Evolutionary conservation across 2,113 vertebrate genomes (phyloP).

Genomic region (Scopus umbretta): DNA sequence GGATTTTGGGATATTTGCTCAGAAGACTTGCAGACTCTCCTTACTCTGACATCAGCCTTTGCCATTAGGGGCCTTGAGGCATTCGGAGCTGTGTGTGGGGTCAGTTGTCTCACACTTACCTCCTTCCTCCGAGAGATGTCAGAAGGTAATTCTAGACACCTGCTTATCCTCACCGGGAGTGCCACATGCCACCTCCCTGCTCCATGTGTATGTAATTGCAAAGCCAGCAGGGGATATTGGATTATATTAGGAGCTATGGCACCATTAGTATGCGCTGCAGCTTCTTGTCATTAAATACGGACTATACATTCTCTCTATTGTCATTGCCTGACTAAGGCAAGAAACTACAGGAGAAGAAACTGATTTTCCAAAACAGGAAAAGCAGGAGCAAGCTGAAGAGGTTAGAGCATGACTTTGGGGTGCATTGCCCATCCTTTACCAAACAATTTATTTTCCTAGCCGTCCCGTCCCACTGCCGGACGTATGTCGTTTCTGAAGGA

Average conservation of each 20-base stretch:
- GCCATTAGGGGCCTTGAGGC: background rate
- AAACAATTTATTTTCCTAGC: background rate
- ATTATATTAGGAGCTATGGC: slow-evolving; percentile 58
- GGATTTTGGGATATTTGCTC: background rate
- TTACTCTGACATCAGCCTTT: background rate
- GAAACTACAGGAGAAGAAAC: background rate
- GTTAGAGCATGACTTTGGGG: background rate
- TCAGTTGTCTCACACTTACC: slow-evolving; percentile 41
- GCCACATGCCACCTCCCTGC: slow-evolving; percentile 56
- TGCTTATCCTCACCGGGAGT: slow-evolving; percentile 56
- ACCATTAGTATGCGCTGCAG: slow-evolving; percentile 54
- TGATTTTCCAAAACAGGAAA: background rate
- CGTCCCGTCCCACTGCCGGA: background rate
- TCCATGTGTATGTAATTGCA: slow-evolving; percentile 55
- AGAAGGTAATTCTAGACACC: slow-evolving; percentile 63
- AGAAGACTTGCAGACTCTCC: background rate
- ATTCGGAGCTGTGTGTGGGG: background rate
- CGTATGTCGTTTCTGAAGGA: background rate
- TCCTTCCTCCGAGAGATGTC: slow-evolving; percentile 45
- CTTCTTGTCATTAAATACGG: slow-evolving; percentile 13
- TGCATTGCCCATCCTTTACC: background rate
- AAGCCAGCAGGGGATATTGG: slow-evolving; percentile 61
- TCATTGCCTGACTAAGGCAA: slow-evolving; percentile 8
- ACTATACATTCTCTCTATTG: slow-evolving; percentile 8
- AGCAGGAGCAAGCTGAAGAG: background rate